These are phyloP conservation scores for Coregonus suidteri DNA, from an alignment of 2,797 vertebrate genomes.

Conservation along the genomic window DNA sequence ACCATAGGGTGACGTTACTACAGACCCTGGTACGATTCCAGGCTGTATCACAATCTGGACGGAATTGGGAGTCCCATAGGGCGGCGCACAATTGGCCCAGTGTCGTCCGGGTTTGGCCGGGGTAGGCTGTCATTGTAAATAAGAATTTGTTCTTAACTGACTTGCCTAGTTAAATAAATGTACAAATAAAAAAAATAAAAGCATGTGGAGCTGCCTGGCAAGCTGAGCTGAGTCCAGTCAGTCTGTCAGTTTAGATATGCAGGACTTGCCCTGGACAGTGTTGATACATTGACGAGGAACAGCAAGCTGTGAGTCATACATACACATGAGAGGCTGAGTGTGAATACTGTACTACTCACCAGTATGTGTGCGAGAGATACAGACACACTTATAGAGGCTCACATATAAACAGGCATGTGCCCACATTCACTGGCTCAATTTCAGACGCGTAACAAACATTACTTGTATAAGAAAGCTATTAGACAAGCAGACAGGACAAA, in stretches of 20 bases:
- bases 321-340: neutral
- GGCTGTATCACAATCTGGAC: too few species aligned
- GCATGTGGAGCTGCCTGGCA: too few species aligned
- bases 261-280: neutral
- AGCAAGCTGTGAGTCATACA: neutral
- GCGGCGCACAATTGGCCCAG: too few species aligned
- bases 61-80: too few species aligned
- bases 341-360: neutral
- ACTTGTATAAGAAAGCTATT: neutral
- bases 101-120: too few species aligned
- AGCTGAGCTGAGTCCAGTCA: neutral
- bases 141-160: too few species aligned
- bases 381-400: too few species aligned
- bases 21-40: too few species aligned
- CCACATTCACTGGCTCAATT: too few species aligned
- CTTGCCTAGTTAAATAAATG: too few species aligned
- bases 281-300: neutral
- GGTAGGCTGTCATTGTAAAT: too few species aligned
- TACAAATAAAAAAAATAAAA: too few species aligned
- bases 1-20: slow-evolving; percentile 10
- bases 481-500: neutral
- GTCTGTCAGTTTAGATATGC: neutral
- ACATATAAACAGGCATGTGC: neutral
- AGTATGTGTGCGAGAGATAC: neutral
- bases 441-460: neutral